phyloP scores from a whole-genome alignment of 1,140 invertebrate species.

The Anagrus nilaparvatae region DNA sequence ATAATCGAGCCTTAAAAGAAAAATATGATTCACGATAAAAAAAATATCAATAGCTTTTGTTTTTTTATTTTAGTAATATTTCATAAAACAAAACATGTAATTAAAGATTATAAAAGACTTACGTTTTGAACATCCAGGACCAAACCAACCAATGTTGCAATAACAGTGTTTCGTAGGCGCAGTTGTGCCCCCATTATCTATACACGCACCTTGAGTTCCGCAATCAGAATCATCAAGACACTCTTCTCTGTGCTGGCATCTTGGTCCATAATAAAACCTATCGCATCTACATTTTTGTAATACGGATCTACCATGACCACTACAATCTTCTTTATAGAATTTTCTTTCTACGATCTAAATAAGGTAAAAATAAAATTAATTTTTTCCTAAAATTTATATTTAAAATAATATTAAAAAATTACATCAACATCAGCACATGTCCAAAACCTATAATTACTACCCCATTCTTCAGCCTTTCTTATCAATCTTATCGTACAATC shows the following conservation, averaged over 20 bases:
- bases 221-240: slow-evolving; percentile 76
- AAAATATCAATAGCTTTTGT: not conserved
- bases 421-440: slow-evolving; percentile 92
- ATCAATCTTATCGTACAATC: slow-evolving; percentile 85
- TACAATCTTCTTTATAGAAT: slow-evolving; percentile 71
- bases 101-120: no score
- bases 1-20: slow-evolving; percentile 51
- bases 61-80: no score
- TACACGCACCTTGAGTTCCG: slow-evolving; percentile 71
- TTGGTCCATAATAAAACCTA: slow-evolving; percentile 64
- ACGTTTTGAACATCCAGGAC: slow-evolving; percentile 67
- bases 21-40: not conserved
- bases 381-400: no score
- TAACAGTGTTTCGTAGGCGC: slow-evolving; percentile 78
- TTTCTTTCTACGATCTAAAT: slow-evolving; percentile 45
- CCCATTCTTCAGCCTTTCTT: slow-evolving; percentile 84
- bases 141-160: slow-evolving; percentile 79
- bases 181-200: slow-evolving; percentile 67
- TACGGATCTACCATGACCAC: slow-evolving; percentile 67
- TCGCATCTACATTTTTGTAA: slow-evolving; percentile 73
- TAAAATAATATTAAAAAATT: no score
- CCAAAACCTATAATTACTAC: slow-evolving; percentile 76
- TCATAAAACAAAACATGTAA: no score
- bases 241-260: slow-evolving; percentile 79
- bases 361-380: no score